Evolutionary conservation across 2,888 invertebrate species (phyloP), one percentile per base, ranked within the genome.

Genomic region (Oasisia sp.): DNA sequence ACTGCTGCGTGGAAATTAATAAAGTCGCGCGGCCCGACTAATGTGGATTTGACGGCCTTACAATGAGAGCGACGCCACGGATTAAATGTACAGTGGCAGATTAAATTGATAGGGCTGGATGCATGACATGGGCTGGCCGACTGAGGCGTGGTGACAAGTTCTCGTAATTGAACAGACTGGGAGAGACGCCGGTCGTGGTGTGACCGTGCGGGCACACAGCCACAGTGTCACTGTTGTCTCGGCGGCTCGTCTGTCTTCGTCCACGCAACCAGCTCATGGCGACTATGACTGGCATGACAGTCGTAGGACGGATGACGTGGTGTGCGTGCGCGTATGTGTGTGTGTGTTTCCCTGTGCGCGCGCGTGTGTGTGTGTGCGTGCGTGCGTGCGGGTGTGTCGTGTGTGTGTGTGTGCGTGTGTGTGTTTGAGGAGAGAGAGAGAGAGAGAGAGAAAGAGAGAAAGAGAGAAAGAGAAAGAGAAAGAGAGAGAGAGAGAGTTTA

Each of bases 21-120:
- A 74, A 74, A 74, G 74, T 74, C 74, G n/a, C 27, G 27, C 74
- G 74, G n/a, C 74, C 27, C 19, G 74, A 27, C 74, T 74, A 74
- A 74, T 74, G 74, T 27, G 74, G n/a, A 74, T 27, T 74, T 74
- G 74, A 74, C 74, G 74, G 74, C 74, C 27, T 74, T 74, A 74
- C 74, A 74, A 74, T 74, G 74, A 74, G 74, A 74, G 5, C 74
- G 74, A 74, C 27, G 74, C 7, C 74, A 74, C 74, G 74, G 74
- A 74, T 74, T 74, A 74, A 74, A 74, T n/a, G 74, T 74, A 74
- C 74, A 74, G 74, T 74, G 74, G 74, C 74, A 74, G 74, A 74
- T 74, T 74, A 74, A 74, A 74, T 74, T 74, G 74, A 74, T 74
- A 74, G 27, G 74, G 74, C 74, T 19, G 74, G 74, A 74, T 74